These are phyloP conservation scores for Hephaestus fuliginosus DNA, from an alignment of 2,797 vertebrate genomes.

Conservation along the genomic window DNA sequence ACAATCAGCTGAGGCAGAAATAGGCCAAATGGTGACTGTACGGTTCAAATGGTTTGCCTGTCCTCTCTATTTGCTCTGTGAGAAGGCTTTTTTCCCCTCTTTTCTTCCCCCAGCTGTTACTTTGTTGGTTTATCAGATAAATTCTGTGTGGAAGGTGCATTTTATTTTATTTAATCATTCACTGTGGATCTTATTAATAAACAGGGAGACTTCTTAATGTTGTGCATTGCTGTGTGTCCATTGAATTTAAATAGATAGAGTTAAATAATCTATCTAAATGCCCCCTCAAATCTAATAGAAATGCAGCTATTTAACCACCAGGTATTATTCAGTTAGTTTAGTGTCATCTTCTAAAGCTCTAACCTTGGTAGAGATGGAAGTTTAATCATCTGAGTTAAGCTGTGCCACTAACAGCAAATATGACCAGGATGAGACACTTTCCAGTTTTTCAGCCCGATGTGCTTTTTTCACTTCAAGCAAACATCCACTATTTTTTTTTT, in stretches of 20 bases:
- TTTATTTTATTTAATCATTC: background rate
- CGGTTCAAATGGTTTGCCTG: constrained; percentile 76
- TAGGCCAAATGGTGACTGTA: constrained; percentile 79
- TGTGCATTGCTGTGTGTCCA: background rate
- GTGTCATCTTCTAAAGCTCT: constrained; percentile 3
- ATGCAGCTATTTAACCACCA: background rate
- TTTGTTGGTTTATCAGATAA: background rate
- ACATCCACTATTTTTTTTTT: constrained; percentile 30
- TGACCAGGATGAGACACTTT: constrained; percentile 11
- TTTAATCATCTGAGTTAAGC: constrained; percentile 42
- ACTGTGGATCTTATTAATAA: background rate
- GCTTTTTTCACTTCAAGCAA: constrained; percentile 41
- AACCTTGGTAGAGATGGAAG: constrained; percentile 26
- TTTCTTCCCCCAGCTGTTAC: constrained; percentile 18
- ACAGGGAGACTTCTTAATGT: background rate
- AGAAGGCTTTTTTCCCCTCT: constrained; percentile 8
- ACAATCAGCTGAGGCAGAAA: constrained; percentile 83
- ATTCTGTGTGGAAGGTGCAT: background rate
- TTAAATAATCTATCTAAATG: background rate
- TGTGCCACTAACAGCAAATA: constrained; percentile 14
- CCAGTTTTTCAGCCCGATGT: background rate
- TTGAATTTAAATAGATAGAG: background rate
- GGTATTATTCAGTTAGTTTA: constrained; percentile 13
- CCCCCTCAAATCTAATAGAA: background rate
- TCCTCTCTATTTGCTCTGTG: constrained; percentile 54